These are phyloP conservation scores for Microcebus ravelobensis DNA, from an alignment of 2,113 vertebrate species.

Conservation along the genomic window DNA sequence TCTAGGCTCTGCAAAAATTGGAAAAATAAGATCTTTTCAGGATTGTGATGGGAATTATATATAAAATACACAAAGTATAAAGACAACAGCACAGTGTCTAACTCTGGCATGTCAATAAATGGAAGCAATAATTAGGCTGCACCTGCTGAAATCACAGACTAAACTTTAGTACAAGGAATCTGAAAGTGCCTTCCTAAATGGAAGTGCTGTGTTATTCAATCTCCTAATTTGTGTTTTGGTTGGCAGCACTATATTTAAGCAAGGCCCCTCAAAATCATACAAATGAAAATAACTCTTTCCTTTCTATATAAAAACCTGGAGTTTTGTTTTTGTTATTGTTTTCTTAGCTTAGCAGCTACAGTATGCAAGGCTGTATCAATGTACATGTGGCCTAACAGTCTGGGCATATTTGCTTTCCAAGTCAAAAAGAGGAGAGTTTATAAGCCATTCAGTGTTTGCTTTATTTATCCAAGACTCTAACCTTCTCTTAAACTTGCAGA, in stretches of 20 bases:
- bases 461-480: constrained; percentile 58
- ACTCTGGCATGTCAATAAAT: neutral
- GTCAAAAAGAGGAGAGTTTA: constrained; percentile 33
- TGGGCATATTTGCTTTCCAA: constrained; percentile 50
- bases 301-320: neutral
- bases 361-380: neutral
- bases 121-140: constrained; percentile 4
- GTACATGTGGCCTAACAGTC: neutral
- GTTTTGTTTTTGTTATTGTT: constrained; percentile 11
- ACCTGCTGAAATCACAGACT: neutral
- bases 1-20: neutral
- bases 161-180: neutral
- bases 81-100: neutral
- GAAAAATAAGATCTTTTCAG: neutral
- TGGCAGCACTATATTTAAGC: constrained; percentile 40
- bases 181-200: constrained; percentile 33
- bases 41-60: neutral
- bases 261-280: constrained; percentile 27
- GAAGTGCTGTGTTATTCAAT: neutral
- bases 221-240: constrained; percentile 41
- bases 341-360: neutral
- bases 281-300: constrained; percentile 44
- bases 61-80: neutral
- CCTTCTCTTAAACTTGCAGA: constrained; percentile 43
- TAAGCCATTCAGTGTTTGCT: constrained; percentile 50